Evolutionary conservation across 2,888 invertebrate genomes (phyloP), one percentile per base, ranked within the genome.

Genomic region (Lumbricus terrestris): DNA sequence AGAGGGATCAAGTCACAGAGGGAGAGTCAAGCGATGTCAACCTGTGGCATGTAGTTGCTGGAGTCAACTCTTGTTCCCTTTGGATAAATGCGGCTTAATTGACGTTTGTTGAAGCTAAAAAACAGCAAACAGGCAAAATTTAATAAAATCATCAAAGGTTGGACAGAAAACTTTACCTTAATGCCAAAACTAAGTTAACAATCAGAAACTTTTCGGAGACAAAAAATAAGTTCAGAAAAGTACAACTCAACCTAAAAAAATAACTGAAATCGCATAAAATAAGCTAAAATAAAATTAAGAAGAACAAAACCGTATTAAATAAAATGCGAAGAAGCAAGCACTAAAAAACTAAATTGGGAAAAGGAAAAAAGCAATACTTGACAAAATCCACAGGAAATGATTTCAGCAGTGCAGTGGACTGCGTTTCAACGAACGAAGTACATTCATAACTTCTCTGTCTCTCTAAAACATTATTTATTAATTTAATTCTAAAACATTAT

Each of bases 21-120:
- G n/a, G n/a, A n/a, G n/a, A n/a, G n/a, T n/a, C n/a, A n/a, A n/a
- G n/a, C n/a, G n/a, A n/a, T n/a, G n/a, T n/a, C n/a, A n/a, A 97
- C 97, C 96, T 99, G 99, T 29, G 99, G 99, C 97, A 99, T 98
- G 95, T 98, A 99, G 95, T 99, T 99, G 85, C 98, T 98, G 90
- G 99, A 99, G 95, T 99, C 99, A 42, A 99, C 99, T 90, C 99
- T 96, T 5, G 99, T 99, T 92, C 99, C 99, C 95, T 98, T 98
- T 0, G 99, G 99, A 95, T 99, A 99, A 94, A 99, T 99, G 91
- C 99, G 96, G 93, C 98, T 98, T 97, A 99, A 98, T 96, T 99
- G 99, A 35, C 99, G 96, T 95, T 99, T 99, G 96, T 99, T 99
- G 95, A 99, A 99, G 93, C 95, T 95, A 35, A 35, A 85, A 85